phyloP scores from a whole-genome alignment of 2,113 vertebrate species.

The Delphinapterus leucas region DNA sequence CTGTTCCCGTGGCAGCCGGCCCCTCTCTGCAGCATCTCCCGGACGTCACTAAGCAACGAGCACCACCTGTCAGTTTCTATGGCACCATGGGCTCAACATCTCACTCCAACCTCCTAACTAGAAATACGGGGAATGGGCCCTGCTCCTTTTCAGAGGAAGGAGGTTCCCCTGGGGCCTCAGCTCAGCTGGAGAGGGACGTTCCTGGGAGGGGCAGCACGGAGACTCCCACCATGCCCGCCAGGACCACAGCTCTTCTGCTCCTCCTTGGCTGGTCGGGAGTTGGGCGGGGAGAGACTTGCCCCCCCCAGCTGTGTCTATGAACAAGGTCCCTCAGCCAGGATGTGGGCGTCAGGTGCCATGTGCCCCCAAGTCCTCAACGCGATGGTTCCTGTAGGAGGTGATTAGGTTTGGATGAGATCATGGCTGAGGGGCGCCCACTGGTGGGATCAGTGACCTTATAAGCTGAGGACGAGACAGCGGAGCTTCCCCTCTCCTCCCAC shows the following conservation, averaged over 20 bases:
- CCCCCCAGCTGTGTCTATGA: background rate
- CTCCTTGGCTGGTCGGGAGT: background rate
- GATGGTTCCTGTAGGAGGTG: background rate
- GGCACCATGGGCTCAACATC: background rate
- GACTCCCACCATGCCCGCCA: conserved; percentile 61
- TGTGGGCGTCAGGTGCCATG: background rate
- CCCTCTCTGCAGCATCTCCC: background rate
- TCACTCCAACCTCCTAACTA: background rate
- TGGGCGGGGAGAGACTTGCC: background rate
- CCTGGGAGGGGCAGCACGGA: conserved; percentile 66
- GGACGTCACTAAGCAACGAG: conserved; percentile 34
- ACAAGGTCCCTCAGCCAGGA: background rate
- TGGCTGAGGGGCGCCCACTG: too few relatives aligned
- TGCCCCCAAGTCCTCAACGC: background rate
- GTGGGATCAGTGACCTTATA: background rate
- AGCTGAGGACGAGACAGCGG: background rate
- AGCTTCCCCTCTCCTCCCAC: background rate
- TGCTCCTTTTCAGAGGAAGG: background rate
- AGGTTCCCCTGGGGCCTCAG: background rate
- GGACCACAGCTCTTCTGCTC: conserved; percentile 1
- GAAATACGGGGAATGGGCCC: background rate
- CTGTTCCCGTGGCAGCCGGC: background rate
- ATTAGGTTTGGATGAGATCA: background rate
- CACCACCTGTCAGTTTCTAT: background rate
- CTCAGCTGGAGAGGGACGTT: conserved; percentile 29